Evolutionary conservation across 2,113 vertebrate genomes (phyloP).

Genomic region (Ahaetulla prasina): DNA sequence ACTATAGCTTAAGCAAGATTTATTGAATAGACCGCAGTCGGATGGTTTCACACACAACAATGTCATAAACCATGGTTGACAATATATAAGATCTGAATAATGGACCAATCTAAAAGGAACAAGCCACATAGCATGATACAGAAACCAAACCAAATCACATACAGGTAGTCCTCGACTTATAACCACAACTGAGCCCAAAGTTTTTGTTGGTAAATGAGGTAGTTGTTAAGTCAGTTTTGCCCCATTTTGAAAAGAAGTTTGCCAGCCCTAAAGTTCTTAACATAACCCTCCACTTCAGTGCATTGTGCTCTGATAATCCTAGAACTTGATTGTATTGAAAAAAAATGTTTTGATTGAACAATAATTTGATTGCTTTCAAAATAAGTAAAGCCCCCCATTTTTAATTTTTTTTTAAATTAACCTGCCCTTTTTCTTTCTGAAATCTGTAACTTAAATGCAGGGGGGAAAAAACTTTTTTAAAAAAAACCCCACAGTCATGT

Average conservation of each 20-base stretch:
- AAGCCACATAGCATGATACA: not conserved
- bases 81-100: not conserved
- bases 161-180: too few species aligned
- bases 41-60: not conserved
- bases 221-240: too few species aligned
- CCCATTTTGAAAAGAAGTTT: not conserved
- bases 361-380: not conserved
- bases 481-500: not conserved
- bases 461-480: rapidly evolving
- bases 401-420: not conserved
- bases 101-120: not conserved
- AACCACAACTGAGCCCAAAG: too few species aligned
- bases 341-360: not conserved
- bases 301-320: not conserved
- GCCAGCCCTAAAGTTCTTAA: not conserved
- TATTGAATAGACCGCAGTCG: not conserved
- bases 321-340: not conserved
- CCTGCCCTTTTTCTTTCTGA: not conserved
- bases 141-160: not conserved
- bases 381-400: not conserved
- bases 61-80: not conserved
- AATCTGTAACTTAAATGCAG: not conserved
- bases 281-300: not conserved
- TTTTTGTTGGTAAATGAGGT: too few species aligned
- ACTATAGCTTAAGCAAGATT: not conserved